Evolutionary conservation across 2,797 vertebrate species (phyloP), one percentile per base, ranked within the genome.

Genomic region (Centropyge bicolor): DNA sequence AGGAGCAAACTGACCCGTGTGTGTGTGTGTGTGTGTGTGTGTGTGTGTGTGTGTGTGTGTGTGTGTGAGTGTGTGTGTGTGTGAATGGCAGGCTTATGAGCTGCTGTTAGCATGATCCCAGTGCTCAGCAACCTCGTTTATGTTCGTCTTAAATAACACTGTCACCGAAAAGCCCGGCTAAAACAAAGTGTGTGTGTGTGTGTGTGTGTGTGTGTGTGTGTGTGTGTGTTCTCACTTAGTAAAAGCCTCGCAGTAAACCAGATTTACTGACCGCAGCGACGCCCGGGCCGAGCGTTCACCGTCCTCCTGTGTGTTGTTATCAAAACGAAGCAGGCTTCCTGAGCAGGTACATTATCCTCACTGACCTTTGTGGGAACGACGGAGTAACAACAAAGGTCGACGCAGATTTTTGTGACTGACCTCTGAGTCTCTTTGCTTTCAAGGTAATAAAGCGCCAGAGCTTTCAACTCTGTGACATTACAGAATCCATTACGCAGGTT

Each of bases 61-160:
- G 13, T 17, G 10, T 35, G 54, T 35, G 46, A 11, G 52, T 59
- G 16, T 41, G 55, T 64, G 73, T 76, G 8, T 61, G 4, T 46
- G 62, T 74, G 46, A 45, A 73, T 27, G 72, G 62, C 72, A 70
- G 65, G 52, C 61, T 73, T 79, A 86, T 63, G 74, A 64, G 70
- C 5, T 0, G 8, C 60, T 48, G 65, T 71, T 80, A 77, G 76
- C 67, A 60, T 74, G 70, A 76, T 67, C 59, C 20, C 19, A 40
- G 41, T 36, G 24, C 77, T 77, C 73, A 48, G 84, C 77, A 63
- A 31, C 55, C 41, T 76, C 4, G 2, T 78, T 92, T 85, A 82
- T 80, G 80, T 66, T 22, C 11, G 11, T 71, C 66, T 77, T 85
- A 88, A 89, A 88, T 84, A 81, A 83, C 24, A 3, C 13, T 63